Base-by-base conservation (phyloP, 2,797 vertebrate species). In the Peromyscus eremicus region DNA sequence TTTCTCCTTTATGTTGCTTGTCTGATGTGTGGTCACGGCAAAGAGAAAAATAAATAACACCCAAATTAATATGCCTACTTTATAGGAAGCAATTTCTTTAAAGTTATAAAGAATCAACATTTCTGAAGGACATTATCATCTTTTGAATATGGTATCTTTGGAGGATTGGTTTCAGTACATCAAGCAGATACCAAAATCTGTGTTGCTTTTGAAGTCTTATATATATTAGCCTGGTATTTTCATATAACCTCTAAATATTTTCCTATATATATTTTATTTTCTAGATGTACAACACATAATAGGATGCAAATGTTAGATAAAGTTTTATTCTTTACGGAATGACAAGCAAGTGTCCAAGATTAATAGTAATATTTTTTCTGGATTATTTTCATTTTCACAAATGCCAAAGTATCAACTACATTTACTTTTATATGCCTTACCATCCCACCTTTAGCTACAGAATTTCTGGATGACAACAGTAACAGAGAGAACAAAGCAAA, bases 101-200 rank as follows among this genome's bases (percentile, higher is more conserved):
- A 76, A 75, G 25, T 87, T 87, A 60, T 62, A 96, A 64, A 27
- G 75, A 81, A 91, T 76, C 37, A 79, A 91, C 27, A 91, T 68
- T 89, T 94, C 73, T 93, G 13, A 95, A 85, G 62, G 34, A 84
- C 43, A 96, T 27, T 29, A 70, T 52, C 14, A 46, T 46, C 37
- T 87, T 55, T 71, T 87, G 49, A 87, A 57, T 37, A 40, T 55
- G 14, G 13, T 55, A 34, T 37, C 66, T 49, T 87, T 55, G 49
- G 9, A 71, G 25, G 8, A 55, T 19, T 87, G 14, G 14, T 87
- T 87, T 71, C 25, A 71, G 49, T 27, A 55, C 12, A 70, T 7
- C 32, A 87, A 87, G 68, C 34, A 40, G 29, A 79, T 34, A 79
- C 46, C 76, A 79, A 32, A 79, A 79, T 55, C 66, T 49, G 13